phyloP scores from a whole-genome alignment of 2,888 invertebrate genomes.

The Schrankia costaestrigalis region DNA sequence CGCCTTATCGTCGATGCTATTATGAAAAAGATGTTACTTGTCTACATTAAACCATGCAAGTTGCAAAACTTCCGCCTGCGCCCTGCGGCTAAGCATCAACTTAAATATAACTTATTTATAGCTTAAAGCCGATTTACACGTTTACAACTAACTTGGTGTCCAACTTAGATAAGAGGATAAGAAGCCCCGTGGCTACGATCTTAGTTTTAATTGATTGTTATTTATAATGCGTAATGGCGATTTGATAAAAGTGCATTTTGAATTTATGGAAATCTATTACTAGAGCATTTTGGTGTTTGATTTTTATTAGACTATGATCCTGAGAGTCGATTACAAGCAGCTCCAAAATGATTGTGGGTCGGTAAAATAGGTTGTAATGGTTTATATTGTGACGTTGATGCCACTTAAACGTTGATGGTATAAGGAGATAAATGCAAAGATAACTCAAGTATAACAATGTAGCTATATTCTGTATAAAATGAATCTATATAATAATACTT shows the following conservation, averaged over 20 bases:
- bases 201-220: slow-evolving; percentile 19
- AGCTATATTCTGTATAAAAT: too few species aligned
- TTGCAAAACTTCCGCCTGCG: slow-evolving; percentile 32
- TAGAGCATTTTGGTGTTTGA: background rate
- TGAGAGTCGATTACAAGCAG: too few species aligned
- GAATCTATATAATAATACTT: too few species aligned
- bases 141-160: slow-evolving; percentile 22
- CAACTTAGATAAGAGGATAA: slow-evolving; percentile 22
- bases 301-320: too few species aligned
- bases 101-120: slow-evolving; percentile 38
- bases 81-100: slow-evolving; percentile 40
- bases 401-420: too few species aligned
- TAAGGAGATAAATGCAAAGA: too few species aligned
- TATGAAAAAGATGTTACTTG: slow-evolving; percentile 20
- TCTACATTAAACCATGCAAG: too few species aligned
- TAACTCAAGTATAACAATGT: too few species aligned
- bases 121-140: slow-evolving; percentile 35
- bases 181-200: slow-evolving; percentile 17
- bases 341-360: too few species aligned
- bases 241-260: too few species aligned
- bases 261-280: background rate
- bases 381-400: too few species aligned
- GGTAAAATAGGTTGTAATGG: too few species aligned
- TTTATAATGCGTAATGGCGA: slow-evolving; percentile 6
- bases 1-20: background rate